A percentile compares a stretch with the other conserved stretches of the same genome.
Evolutionary conservation across 2,797 vertebrate species (phyloP).

Genomic region (Pangasius macronema): DNA sequence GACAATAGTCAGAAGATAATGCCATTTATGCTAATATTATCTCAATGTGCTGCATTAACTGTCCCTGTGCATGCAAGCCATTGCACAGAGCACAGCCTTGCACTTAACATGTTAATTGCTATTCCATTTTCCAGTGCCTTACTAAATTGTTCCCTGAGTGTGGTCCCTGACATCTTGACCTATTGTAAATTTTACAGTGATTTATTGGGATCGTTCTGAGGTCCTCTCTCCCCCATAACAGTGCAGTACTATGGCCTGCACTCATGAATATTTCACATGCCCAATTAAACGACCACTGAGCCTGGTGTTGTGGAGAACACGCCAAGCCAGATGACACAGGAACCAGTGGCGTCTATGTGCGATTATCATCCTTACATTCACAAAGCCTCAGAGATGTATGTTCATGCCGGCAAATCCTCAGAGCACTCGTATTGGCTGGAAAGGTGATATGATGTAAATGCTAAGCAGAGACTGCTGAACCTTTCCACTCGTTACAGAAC

Average conservation of each 20-base stretch:
- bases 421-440: slow-evolving; percentile 32
- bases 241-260: slow-evolving; percentile 31
- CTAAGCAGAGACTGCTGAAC: slow-evolving; percentile 40
- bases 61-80: slow-evolving; percentile 20
- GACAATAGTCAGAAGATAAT: slow-evolving; percentile 40
- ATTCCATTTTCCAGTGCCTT: slow-evolving; percentile 55
- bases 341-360: slow-evolving; percentile 15
- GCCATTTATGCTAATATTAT: slow-evolving; percentile 38
- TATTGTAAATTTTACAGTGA: slow-evolving; percentile 58
- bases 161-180: slow-evolving; percentile 57
- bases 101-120: slow-evolving; percentile 60
- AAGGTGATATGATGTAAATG: slow-evolving; percentile 56
- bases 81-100: slow-evolving; percentile 36
- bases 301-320: slow-evolving; percentile 25
- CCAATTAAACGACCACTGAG: slow-evolving; percentile 60
- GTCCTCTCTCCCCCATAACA: slow-evolving; percentile 44
- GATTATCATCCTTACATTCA: slow-evolving; percentile 27
- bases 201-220: slow-evolving; percentile 55
- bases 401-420: slow-evolving; percentile 35
- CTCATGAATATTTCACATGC: slow-evolving; percentile 62
- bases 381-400: slow-evolving; percentile 29
- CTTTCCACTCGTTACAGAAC: slow-evolving; percentile 46
- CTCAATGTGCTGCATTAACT: slow-evolving; percentile 40
- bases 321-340: slow-evolving; percentile 26
- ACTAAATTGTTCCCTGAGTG: slow-evolving; percentile 58